A percentile compares a stretch with the other conserved stretches of the same genome.
Evolutionary conservation across 2,888 invertebrate species (phyloP).

Genomic region (Drosophila sordidapex): DNA sequence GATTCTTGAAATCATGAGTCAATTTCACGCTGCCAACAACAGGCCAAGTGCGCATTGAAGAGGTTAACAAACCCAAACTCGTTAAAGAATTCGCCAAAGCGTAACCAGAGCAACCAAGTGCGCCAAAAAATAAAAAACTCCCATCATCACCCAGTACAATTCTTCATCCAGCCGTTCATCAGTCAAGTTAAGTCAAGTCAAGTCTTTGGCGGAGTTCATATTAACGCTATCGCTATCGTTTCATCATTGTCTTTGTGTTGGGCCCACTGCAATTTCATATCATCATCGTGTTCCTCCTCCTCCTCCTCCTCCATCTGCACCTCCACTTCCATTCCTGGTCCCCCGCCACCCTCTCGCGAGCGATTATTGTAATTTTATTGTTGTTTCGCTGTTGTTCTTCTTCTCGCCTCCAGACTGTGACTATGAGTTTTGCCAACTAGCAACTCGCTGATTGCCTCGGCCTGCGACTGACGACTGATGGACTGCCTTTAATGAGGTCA

Average conservation of each 20-base stretch:
- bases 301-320: neutral
- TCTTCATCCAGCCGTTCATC: neutral
- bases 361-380: slow-evolving; percentile 80
- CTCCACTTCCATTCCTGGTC: neutral
- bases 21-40: slow-evolving; percentile 52
- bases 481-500: slow-evolving; percentile 71
- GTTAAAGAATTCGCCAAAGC: slow-evolving; percentile 68
- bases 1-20: slow-evolving; percentile 26
- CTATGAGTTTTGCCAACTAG: slow-evolving; percentile 28
- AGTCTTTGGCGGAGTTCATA: slow-evolving; percentile 29
- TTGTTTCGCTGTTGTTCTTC: slow-evolving; percentile 45
- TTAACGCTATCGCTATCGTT: slow-evolving; percentile 43
- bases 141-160: slow-evolving; percentile 3
- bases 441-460: slow-evolving; percentile 53
- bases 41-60: slow-evolving; percentile 42
- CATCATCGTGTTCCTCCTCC: neutral
- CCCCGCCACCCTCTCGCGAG: slow-evolving; percentile 46
- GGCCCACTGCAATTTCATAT: slow-evolving; percentile 66
- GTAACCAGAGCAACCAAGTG: slow-evolving; percentile 69
- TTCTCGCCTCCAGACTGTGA: slow-evolving; percentile 34
- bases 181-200: slow-evolving; percentile 5
- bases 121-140: slow-evolving; percentile 54
- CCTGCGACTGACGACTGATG: slow-evolving; percentile 7
- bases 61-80: slow-evolving; percentile 70
- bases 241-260: slow-evolving; percentile 30